Base-by-base conservation (phyloP, 2,888 invertebrate species). In the Acleris cristana region DNA sequence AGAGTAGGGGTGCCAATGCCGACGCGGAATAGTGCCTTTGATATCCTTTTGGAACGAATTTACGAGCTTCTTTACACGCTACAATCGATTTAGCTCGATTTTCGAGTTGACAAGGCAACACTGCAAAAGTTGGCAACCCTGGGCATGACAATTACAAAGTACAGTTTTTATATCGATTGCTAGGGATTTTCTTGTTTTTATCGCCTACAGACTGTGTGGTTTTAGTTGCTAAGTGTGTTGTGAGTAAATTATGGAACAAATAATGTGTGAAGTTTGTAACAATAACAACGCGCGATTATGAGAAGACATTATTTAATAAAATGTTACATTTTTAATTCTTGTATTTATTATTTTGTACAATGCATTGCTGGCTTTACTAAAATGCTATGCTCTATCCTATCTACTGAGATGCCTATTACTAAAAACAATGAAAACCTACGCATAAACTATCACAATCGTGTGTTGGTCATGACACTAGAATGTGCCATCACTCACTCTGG, bases 161-260 rank as follows among this genome's bases (percentile, higher is more conserved):
- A 60, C 45, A 57, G 26, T 55, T 55, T 40, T 52, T 51, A 21
- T 55, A 55, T 49, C 69, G 59, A 60, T 45, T 58, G 54, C 23
- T 49, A 69, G 73, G 76, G 80, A 79, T 85, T 81, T 81, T 87
- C 81, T 85, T 89, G 83, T 83, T 86, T 40, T 83, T 81, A 86
- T 82, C 86, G 81, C 80, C 74, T 78, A 81, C 78, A 85, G 85
- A 88, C 85, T 87, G 82, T 85, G 87, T 85, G 81, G 80, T 83
- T 82, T 84, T 86, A 85, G 82, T 83, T 84, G 78, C 78, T 81
- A 79, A 88, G 88, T 86, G 90, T 88, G 88, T 83, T 85, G 85
- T 86, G 90, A 85, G 82, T 90, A 90, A 90, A 83, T 90, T 91
- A 90, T 87, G 91, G 91, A 92, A 91, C 90, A 56, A 56, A 90